phyloP scores from a whole-genome alignment of 2,888 invertebrate species.

The Leucania comma region DNA sequence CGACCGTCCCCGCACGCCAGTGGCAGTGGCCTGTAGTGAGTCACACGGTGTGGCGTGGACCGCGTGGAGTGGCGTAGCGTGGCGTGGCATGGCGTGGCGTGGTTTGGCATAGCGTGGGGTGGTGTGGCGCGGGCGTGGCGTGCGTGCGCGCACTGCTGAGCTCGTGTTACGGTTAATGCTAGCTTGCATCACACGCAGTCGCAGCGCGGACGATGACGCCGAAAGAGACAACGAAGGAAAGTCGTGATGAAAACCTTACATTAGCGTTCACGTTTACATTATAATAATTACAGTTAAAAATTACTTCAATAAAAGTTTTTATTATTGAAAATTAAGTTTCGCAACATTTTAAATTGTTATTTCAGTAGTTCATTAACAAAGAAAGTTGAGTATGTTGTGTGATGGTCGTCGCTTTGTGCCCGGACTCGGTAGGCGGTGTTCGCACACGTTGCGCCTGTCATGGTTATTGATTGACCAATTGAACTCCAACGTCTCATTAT shows the following conservation, averaged over 20 bases:
- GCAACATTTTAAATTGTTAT: conserved; percentile 32
- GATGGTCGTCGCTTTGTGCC: conserved; percentile 58
- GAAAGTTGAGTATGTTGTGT: conserved; percentile 57
- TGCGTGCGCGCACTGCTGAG: conserved; percentile 48
- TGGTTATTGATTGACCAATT: conserved; percentile 78
- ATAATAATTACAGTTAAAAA: conserved; percentile 48
- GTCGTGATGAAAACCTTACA: conserved; percentile 71
- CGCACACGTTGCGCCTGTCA: conserved; percentile 69
- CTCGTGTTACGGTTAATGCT: conserved; percentile 73
- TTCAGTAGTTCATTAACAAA: conserved; percentile 50
- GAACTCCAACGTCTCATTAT: conserved; percentile 72
- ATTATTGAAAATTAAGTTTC: conserved; percentile 25
- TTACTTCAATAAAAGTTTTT: conserved; percentile 45
- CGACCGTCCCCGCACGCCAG: too few relatives aligned
- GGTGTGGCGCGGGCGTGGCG: conserved; percentile 41
- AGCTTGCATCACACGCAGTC: conserved; percentile 74
- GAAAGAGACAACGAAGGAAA: conserved; percentile 77
- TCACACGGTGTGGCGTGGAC: conserved; percentile 42
- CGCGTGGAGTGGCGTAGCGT: conserved; percentile 6
- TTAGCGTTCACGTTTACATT: conserved; percentile 59
- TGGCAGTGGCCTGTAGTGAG: conserved; percentile 60
- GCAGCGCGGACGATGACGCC: conserved; percentile 72
- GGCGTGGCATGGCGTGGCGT: conserved; percentile 50
- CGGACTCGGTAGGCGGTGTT: conserved; percentile 50
- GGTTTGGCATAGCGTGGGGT: conserved; percentile 36